These are phyloP conservation scores for Tenthredo livida DNA, from an alignment of 2,888 invertebrate species.

Conservation along the genomic window DNA sequence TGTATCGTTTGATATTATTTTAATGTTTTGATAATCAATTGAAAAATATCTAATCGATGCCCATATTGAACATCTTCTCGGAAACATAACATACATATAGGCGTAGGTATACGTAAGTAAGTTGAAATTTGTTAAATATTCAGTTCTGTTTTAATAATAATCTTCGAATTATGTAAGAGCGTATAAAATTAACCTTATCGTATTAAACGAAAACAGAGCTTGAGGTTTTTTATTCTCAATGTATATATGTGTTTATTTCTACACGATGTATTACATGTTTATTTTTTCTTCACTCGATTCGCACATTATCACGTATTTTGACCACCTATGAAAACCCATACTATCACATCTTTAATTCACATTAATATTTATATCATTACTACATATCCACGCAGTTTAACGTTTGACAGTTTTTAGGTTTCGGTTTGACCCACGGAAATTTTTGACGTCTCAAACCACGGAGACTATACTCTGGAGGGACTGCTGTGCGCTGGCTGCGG, in stretches of 20 bases:
- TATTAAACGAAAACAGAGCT: neutral
- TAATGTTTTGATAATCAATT: constrained; percentile 61
- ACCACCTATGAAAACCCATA: neutral
- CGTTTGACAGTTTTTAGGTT: constrained; percentile 34
- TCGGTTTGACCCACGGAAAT: neutral
- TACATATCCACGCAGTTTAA: neutral
- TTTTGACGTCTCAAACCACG: constrained; percentile 30
- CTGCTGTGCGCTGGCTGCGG: no score
- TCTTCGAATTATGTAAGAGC: constrained; percentile 15
- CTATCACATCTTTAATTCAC: neutral
- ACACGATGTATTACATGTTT: neutral
- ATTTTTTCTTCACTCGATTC: neutral
- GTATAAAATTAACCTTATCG: constrained; percentile 21
- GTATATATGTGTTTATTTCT: neutral
- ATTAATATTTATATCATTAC: constrained; percentile 27
- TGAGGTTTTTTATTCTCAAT: neutral
- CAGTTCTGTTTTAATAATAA: neutral
- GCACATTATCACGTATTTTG: neutral
- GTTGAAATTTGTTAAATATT: neutral
- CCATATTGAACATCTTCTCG: constrained; percentile 70
- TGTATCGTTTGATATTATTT: constrained; percentile 21
- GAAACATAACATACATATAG: constrained; percentile 72
- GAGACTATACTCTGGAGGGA: no score
- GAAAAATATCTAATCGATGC: constrained; percentile 65
- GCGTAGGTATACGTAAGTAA: constrained; percentile 4